phyloP scores from a whole-genome alignment of 64 coral and sea anemone genomes.

The Montipora sp. region DNA sequence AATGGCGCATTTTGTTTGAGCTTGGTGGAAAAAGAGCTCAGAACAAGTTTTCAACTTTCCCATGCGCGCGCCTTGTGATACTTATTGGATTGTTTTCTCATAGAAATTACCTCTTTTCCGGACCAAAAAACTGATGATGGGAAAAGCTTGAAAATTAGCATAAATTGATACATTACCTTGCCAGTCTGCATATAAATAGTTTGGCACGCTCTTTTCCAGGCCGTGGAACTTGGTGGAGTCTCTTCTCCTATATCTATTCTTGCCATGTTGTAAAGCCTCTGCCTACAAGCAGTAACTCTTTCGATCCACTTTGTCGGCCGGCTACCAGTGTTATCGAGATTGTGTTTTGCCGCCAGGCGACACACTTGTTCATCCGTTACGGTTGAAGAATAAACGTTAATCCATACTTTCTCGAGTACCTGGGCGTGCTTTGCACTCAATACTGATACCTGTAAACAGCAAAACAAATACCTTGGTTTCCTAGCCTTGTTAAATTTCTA shows the following conservation, averaged over 20 bases:
- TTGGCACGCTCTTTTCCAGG: slow-evolving; percentile 39
- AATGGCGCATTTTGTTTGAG: too few species aligned
- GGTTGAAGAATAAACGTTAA: background rate
- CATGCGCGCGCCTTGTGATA: too few species aligned
- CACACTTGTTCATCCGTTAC: background rate
- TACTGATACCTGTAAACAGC: background rate
- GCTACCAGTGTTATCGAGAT: background rate
- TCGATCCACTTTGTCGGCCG: background rate
- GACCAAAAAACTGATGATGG: background rate
- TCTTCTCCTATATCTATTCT: background rate
- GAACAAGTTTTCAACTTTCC: too few species aligned
- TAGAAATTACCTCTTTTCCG: too few species aligned
- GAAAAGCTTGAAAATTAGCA: too few species aligned
- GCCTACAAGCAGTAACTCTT: background rate
- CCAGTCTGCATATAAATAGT: background rate
- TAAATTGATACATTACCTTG: slow-evolving; percentile 1
- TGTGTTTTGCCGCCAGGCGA: background rate
- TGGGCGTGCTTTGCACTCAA: background rate
- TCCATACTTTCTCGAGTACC: background rate
- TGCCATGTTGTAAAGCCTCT: slow-evolving; percentile 15
- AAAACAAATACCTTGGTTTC: too few species aligned
- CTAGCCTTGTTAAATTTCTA: too few species aligned
- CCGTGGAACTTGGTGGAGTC: background rate
- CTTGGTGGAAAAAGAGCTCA: too few species aligned
- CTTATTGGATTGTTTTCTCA: too few species aligned